phyloP scores from a whole-genome alignment of 2,113 vertebrate species.

The Rhea americana region DNA sequence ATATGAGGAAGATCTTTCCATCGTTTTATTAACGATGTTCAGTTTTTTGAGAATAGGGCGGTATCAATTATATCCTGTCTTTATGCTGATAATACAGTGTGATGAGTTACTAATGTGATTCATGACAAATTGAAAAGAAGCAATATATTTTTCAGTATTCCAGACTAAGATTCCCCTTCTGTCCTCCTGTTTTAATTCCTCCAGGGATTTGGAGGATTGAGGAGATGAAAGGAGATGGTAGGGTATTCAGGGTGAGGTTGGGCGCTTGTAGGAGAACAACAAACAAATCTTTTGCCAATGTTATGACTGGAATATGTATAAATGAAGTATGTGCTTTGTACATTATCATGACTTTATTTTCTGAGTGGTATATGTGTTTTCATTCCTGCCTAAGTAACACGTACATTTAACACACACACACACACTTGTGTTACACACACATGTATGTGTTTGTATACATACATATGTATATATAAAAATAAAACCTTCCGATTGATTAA shows the following conservation, averaged over 20 bases:
- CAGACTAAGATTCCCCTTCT: background rate
- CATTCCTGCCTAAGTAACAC: background rate
- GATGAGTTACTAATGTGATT: background rate
- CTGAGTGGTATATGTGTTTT: background rate
- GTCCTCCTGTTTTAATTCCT: background rate
- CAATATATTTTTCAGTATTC: background rate
- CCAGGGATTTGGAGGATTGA: background rate
- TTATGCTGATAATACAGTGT: background rate
- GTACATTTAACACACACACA: accelerated
- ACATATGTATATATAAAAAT: background rate
- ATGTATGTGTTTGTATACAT: too few species aligned
- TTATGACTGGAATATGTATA: background rate
- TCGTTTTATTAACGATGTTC: background rate
- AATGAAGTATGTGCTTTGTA: background rate
- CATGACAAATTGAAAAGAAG: background rate
- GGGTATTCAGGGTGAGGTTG: background rate
- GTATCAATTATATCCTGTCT: background rate
- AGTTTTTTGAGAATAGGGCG: background rate
- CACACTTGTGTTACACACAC: too few species aligned
- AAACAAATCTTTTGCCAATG: background rate
- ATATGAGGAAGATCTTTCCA: background rate
- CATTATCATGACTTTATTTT: background rate
- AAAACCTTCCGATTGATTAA: background rate
- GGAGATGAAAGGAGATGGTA: background rate
- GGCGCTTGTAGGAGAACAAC: background rate